A percentile compares a stretch with the other conserved stretches of the same genome.
These are phyloP conservation scores for Stichodactyla mertensii DNA, from an alignment of 64 coral and sea anemone genomes.

Conservation along the genomic window DNA sequence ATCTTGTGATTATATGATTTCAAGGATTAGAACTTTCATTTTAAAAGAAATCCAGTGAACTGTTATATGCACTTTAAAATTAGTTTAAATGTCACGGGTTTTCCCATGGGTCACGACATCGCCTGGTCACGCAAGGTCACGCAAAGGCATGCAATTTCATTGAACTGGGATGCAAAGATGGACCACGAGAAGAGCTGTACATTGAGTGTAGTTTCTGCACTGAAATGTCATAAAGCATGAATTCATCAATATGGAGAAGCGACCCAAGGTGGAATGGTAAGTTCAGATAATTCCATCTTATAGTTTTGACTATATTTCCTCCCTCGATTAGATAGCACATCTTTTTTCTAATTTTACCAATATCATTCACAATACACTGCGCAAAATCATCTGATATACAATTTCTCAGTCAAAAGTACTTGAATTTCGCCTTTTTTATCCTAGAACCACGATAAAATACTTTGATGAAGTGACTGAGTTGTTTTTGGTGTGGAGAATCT, in stretches of 20 bases:
- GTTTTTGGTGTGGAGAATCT: no score
- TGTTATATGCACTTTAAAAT: no score
- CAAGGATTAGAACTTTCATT: no score
- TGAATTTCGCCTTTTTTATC: not conserved
- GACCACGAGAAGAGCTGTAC: not conserved
- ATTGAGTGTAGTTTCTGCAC: not conserved
- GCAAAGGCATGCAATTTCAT: not conserved
- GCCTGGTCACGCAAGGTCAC: not conserved
- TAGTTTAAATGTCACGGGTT: not conserved
- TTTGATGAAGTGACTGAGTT: no score
- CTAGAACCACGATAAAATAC: not conserved
- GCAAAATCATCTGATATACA: not conserved
- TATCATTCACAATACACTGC: not conserved
- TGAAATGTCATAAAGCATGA: not conserved
- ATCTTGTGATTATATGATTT: no score
- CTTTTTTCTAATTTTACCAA: not conserved
- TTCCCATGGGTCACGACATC: not conserved
- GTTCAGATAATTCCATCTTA: not conserved
- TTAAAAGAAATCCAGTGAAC: no score
- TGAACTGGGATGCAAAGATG: not conserved
- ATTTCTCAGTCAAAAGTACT: not conserved
- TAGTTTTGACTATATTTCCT: not conserved
- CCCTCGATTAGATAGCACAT: no score
- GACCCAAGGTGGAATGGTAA: not conserved
- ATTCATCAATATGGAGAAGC: not conserved